phyloP scores from a whole-genome alignment of 2,888 invertebrate genomes.

The Siphonodentalium dalli region DNA sequence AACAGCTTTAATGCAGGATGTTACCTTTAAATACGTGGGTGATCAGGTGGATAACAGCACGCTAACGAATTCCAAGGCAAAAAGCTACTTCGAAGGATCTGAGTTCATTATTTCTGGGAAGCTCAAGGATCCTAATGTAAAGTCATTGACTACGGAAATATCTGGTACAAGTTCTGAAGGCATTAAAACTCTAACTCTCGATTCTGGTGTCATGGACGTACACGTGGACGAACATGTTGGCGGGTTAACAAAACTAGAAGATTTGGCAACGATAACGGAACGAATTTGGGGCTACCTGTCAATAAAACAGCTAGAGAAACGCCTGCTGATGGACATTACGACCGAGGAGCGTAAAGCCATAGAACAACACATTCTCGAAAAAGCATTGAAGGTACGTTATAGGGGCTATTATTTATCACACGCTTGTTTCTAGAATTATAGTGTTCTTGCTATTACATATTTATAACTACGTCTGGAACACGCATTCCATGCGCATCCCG shows the following conservation, averaged over 20 bases:
- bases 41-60: slow-evolving; percentile 39
- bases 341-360: no score
- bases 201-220: neutral
- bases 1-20: slow-evolving; percentile 74
- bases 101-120: slow-evolving; percentile 32
- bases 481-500: no score
- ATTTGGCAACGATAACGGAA: slow-evolving; percentile 34
- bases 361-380: no score
- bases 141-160: slow-evolving; percentile 19
- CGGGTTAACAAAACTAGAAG: slow-evolving; percentile 5
- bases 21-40: slow-evolving; percentile 72
- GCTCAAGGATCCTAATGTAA: slow-evolving; percentile 12
- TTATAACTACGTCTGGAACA: no score
- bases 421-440: no score
- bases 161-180: slow-evolving; percentile 21
- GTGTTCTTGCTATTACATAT: no score
- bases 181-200: slow-evolving; percentile 5
- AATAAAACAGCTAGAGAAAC: slow-evolving; percentile 48
- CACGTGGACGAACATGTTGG: neutral
- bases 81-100: slow-evolving; percentile 36
- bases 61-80: slow-evolving; percentile 31
- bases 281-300: slow-evolving; percentile 51
- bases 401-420: no score
- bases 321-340: no score
- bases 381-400: no score